Base-by-base conservation (phyloP, 2,888 invertebrate genomes). In the Oscheius sp. region DNA sequence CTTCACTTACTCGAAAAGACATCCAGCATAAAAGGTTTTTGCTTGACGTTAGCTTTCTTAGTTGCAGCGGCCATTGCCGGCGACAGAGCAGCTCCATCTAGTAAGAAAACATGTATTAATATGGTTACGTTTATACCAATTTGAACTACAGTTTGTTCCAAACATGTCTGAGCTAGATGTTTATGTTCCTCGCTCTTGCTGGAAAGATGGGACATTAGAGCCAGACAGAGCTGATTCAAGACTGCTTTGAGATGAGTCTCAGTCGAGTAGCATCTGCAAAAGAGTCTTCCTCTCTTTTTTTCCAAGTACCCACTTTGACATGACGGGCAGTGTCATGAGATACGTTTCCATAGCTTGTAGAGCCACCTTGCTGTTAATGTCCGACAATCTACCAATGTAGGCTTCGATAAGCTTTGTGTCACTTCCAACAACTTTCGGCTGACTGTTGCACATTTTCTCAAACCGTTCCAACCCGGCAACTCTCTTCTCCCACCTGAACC, bases 181-280 rank as follows among this genome's bases (percentile, higher is more conserved):
- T 77, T 75, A 35, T 79, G 81, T 47, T 84, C 83, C 55, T 84
- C 83, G n/a, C 79, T 80, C 68, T 82, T 79, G 48, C 79, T 79
- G n/a, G 83, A 79, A 7, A 84, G 76, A 73, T 82, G 82, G 2
- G 79, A 75, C 32, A 79, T 77, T 29, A 84, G 66, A 9, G 80
- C 76, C 57, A 81, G 76, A 21, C 76, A 55, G 21, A 84, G 59
- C 37, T 84, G 83, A 53, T 80, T 82, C 58, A 84, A 57, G 0
- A 84, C 82, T 0, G 82, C 81, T 76, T 82, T 82, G 70, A 84
- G 47, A 42, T 79, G 71, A 1, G 79, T 70, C 77, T 82, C 83
- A 1, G 79, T 75, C 2, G 83, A 84, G 63, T 79, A 83, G 60
- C 76, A 73, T 70, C 82, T 83, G 70, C 42, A 76, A 50, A 21